Percentiles rank a stretch among this genome's conserved stretches.
These are phyloP conservation scores for Gadopsis bispinosus DNA, from an alignment of 2,797 vertebrate genomes.

Conservation along the genomic window DNA sequence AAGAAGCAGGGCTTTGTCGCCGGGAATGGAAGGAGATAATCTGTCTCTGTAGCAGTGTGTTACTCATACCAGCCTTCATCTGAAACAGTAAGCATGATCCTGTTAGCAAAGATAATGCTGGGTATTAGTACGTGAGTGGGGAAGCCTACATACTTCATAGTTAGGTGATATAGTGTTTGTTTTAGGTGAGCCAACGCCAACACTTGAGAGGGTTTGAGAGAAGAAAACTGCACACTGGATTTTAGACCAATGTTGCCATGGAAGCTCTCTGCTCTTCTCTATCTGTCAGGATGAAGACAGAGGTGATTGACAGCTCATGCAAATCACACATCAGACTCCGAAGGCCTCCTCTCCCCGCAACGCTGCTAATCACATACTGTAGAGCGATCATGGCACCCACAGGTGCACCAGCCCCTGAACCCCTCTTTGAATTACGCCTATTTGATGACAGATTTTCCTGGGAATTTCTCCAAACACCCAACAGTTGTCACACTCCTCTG, in stretches of 20 bases:
- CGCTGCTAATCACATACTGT: slow-evolving; percentile 66
- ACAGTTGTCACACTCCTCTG: slow-evolving; percentile 75
- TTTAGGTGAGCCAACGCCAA: slow-evolving; percentile 40
- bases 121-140: slow-evolving; percentile 56
- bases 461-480: slow-evolving; percentile 73
- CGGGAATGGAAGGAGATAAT: slow-evolving; percentile 66
- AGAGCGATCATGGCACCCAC: slow-evolving; percentile 69
- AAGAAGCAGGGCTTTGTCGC: slow-evolving; percentile 62
- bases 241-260: slow-evolving; percentile 55
- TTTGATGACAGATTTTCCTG: slow-evolving; percentile 69
- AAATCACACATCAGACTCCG: slow-evolving; percentile 71
- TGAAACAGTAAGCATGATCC: slow-evolving; percentile 71
- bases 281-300: slow-evolving; percentile 58
- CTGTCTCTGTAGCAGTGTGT: slow-evolving; percentile 65
- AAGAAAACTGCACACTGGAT: slow-evolving; percentile 16
- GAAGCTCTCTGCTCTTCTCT: slow-evolving; percentile 54
- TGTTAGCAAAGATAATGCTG: slow-evolving; percentile 73
- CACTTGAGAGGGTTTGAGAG: slow-evolving; percentile 30
- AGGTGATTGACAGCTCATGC: slow-evolving; percentile 79
- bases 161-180: slow-evolving; percentile 48
- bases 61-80: slow-evolving; percentile 70
- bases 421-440: slow-evolving; percentile 66
- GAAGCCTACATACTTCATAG: slow-evolving; percentile 38
- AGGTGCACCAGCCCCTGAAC: slow-evolving; percentile 69
- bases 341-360: slow-evolving; percentile 60